Conservation (phyloP, 1,140 invertebrate genomes). For the Drosophila ficusphila region DNA sequence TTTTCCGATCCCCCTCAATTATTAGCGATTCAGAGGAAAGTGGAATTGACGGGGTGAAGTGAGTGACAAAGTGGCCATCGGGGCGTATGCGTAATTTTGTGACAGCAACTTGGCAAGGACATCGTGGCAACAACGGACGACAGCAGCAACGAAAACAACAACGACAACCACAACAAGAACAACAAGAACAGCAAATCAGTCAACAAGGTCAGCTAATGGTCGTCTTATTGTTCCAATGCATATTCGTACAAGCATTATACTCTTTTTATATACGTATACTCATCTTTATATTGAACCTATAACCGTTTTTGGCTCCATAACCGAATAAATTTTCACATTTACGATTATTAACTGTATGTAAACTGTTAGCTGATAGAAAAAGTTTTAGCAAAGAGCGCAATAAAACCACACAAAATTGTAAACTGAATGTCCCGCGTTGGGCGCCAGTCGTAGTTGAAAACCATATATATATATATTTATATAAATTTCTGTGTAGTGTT, state of each 20-base stretch:
- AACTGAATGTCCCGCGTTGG: slow-evolving; percentile 43
- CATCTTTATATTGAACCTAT: slow-evolving; percentile 46
- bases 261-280: slow-evolving; percentile 50
- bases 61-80: slow-evolving; percentile 62
- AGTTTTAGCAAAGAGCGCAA: slow-evolving; percentile 45
- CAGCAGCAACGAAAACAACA: slow-evolving; percentile 9
- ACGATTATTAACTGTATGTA: slow-evolving; percentile 62
- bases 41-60: slow-evolving; percentile 33
- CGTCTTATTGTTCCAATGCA: slow-evolving; percentile 70
- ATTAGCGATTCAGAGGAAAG: slow-evolving; percentile 49
- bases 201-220: slow-evolving; percentile 80
- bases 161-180: background rate
- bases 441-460: slow-evolving; percentile 55
- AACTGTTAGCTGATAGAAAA: slow-evolving; percentile 56
- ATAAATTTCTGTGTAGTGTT: slow-evolving; percentile 58
- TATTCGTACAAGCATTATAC: slow-evolving; percentile 61
- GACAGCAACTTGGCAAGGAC: slow-evolving; percentile 59
- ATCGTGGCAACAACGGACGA: slow-evolving; percentile 5
- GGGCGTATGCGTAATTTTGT: slow-evolving; percentile 62
- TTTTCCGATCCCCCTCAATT: slow-evolving; percentile 12
- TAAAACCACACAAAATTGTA: slow-evolving; percentile 47
- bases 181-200: slow-evolving; percentile 10
- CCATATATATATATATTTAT: slow-evolving; percentile 20
- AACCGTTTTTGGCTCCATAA: slow-evolving; percentile 48
- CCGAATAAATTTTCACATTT: slow-evolving; percentile 51